A percentile compares a stretch with the other conserved stretches of the same genome.
Conservation (phyloP, 2,888 invertebrate species). For the Syrphus vitripennis region DNA sequence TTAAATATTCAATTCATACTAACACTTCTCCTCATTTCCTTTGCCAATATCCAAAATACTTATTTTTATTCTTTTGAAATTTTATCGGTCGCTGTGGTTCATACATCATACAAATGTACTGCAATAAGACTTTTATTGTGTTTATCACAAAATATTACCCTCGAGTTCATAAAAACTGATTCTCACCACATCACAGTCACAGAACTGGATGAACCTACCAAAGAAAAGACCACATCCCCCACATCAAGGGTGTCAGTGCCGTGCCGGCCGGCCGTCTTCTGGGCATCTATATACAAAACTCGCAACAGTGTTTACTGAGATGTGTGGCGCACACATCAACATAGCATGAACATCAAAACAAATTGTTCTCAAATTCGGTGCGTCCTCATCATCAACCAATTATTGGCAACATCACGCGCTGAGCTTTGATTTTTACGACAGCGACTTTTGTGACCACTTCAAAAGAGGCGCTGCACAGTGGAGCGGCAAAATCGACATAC, state of each 20-base stretch:
- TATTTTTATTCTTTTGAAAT: constrained; percentile 8
- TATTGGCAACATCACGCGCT: constrained; percentile 69
- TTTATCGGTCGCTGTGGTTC: not conserved
- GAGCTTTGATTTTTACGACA: constrained; percentile 61
- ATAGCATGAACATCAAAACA: constrained; percentile 1
- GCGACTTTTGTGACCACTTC: constrained; percentile 68
- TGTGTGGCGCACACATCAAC: constrained; percentile 34
- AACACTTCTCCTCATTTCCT: not conserved
- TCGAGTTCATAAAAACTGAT: constrained; percentile 52
- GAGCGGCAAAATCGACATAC: not conserved
- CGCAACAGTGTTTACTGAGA: constrained; percentile 61
- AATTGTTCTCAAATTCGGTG: constrained; percentile 41
- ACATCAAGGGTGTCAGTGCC: constrained; percentile 51
- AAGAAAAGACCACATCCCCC: constrained; percentile 60
- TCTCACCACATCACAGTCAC: constrained; percentile 65
- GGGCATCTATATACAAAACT: not conserved
- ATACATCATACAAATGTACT: not conserved
- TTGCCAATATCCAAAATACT: not conserved
- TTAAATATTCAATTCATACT: not conserved
- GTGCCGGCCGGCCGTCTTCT: not conserved
- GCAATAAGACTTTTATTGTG: constrained; percentile 45
- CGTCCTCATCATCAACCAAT: constrained; percentile 55
- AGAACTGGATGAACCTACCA: not conserved
- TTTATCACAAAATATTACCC: constrained; percentile 51
- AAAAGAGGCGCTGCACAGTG: constrained; percentile 20